Evolutionary conservation across 35 echinoderm and acorn worm genomes (phyloP), one percentile per base, ranked within the genome.

Genomic region (Ophioderma brevispina): DNA sequence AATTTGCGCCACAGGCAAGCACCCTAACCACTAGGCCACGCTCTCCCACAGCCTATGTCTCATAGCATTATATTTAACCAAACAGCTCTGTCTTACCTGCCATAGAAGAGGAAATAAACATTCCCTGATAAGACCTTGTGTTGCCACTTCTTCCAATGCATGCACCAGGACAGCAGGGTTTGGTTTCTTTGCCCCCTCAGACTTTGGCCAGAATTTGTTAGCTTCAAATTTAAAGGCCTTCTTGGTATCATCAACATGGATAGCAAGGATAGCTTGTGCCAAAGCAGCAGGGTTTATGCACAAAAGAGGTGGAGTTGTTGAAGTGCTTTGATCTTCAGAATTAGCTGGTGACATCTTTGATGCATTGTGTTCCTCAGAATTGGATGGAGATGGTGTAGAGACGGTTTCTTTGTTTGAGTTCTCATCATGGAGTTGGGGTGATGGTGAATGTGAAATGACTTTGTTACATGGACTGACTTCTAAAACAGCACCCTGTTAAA

Each of bases 131-230:
- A 81, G 79, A 0, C 96, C 96, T 37, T 85, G 41, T 17, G 93
- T 84, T 25, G 92, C 89, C 2, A 98, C 88, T 81, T 98, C 96
- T 87, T 98, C 96, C 31, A 98, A 55, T 17, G 96, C 96, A 40
- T 89, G 94, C 13, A 98, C 96, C 3, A 98, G 87, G 5, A 94
- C 38, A 55, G 85, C 76, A 23, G 96, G 92, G 42, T 91, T 84
- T 23, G 96, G 96, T 87, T 89, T 89, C 79, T 87, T 94, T 6
- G 38, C 55, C 17, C 55, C 59, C 0, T 89, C 38, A n/a, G 50
- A 18, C 40, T 98, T 98, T 14, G 96, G 96, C 96, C 96, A 98
- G 85, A 98, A 98, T 38, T 92, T 39, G 70, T 94, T 94, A 30
- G 89, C 75, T 86, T 98, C 86, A 77, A 98, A 98, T 36, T 86